Base-by-base conservation (phyloP, 2,888 invertebrate species). In the Celastrina argiolus region DNA sequence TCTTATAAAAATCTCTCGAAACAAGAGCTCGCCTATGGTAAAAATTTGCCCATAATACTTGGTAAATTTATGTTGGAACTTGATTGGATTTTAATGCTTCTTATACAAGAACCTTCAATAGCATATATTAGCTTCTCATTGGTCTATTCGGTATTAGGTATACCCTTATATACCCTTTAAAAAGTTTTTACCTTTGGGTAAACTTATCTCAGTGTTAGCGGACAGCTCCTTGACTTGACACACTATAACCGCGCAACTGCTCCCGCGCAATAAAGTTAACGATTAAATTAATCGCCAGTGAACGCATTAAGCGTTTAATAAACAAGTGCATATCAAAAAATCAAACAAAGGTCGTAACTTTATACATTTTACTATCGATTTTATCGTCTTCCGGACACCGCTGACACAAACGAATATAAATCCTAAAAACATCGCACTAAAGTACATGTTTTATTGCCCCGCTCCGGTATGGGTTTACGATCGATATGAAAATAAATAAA, bases 211-310 rank as follows among this genome's bases (percentile, higher is more conserved):
- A n/a, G n/a, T n/a, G n/a, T n/a, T n/a, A n/a, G n/a, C n/a, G n/a
- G n/a, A n/a, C n/a, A n/a, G 8, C 2, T 22, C 4, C 8, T 45
- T 18, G 42, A 45, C 0, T 18, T 45, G 42, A 16, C 26, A 22
- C 22, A 12, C 16, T 3, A 22, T 22, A 10, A 10, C 42, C 22
- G 4, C 26, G 2, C 12, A 51, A 4, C 51, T 51, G 18, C 51
- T 22, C 51, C 22, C 26, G 51, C 22, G 51, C 51, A 18, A 4
- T 31, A 83, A n/a, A n/a, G 78, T 76, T 75, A 78, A 74, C 73
- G 74, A 63, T 42, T 36, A 45, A 34, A 63, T 18, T 59, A 22
- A 59, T 28, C 26, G 41, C 59, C 12, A 79, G 84, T 85, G 82
- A 18, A 26, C 14, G 26, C 56, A 26, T 14, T 26, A 34, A 3